These are phyloP conservation scores for Pluvianellus socialis DNA, from an alignment of 2,113 vertebrate species.

Conservation along the genomic window DNA sequence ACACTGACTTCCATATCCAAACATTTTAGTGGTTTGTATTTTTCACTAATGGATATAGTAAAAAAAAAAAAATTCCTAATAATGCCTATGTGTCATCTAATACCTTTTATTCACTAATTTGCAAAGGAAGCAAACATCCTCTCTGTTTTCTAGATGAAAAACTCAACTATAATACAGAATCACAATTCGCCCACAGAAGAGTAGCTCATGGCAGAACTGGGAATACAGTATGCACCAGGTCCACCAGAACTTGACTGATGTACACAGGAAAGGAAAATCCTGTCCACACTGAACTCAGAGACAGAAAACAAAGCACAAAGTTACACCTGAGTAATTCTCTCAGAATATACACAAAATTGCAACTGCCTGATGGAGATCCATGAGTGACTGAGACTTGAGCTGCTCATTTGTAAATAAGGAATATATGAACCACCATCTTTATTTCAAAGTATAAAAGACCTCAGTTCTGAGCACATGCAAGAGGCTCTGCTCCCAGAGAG, in stretches of 20 bases:
- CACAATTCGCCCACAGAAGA: neutral
- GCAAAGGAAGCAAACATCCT: neutral
- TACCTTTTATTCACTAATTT: neutral
- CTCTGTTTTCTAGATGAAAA: neutral
- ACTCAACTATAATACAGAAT: neutral
- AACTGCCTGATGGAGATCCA: neutral
- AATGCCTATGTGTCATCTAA: neutral
- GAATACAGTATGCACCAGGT: neutral
- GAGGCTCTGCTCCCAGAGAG: neutral
- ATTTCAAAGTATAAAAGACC: neutral
- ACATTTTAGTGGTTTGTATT: neutral
- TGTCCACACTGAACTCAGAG: neutral
- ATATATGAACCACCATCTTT: neutral
- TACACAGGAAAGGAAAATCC: neutral
- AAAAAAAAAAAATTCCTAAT: neutral
- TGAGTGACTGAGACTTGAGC: neutral
- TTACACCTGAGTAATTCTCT: neutral
- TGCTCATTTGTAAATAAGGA: neutral
- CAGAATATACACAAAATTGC: neutral
- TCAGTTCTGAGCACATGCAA: neutral
- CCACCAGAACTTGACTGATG: neutral
- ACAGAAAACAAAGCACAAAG: neutral
- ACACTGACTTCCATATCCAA: neutral
- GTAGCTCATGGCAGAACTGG: neutral
- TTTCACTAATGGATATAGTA: neutral